A percentile compares a stretch with the other conserved stretches of the same genome.
These are phyloP conservation scores for Podabrus alpinus DNA, from an alignment of 2,888 invertebrate genomes.

Conservation along the genomic window DNA sequence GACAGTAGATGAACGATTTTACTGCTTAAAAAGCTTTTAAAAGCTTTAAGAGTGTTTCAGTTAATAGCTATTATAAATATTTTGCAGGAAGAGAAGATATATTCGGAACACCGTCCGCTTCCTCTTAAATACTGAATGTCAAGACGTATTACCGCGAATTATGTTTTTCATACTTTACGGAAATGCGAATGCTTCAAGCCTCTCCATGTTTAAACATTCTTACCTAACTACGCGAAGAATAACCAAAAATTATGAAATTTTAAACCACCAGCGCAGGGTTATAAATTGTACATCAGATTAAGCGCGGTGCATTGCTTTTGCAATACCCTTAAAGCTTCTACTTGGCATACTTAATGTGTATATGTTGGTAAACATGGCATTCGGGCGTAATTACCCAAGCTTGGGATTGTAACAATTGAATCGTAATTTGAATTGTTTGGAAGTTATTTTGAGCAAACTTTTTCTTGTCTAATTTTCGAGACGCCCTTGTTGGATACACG, in stretches of 20 bases:
- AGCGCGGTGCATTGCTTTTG: background rate
- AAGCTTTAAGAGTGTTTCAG: constrained; percentile 29
- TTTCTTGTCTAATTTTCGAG: background rate
- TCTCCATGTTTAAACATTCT: constrained; percentile 13
- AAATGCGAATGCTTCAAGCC: constrained; percentile 22
- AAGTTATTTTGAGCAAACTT: background rate
- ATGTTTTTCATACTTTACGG: constrained; percentile 25
- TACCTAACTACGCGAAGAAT: background rate
- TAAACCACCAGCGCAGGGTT: background rate
- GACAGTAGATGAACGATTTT: constrained; percentile 41
- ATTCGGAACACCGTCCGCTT: constrained; percentile 24
- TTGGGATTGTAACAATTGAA: background rate
- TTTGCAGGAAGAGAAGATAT: constrained; percentile 26
- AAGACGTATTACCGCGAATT: constrained; percentile 30
- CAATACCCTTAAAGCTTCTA: background rate
- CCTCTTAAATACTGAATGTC: constrained; percentile 30
- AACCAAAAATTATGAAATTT: background rate
- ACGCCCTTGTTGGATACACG: background rate
- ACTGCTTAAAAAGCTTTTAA: constrained; percentile 45
- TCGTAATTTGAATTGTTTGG: background rate
- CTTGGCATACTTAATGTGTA: background rate
- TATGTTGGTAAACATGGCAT: background rate
- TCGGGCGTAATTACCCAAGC: background rate
- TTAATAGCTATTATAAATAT: constrained; percentile 31
- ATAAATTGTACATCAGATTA: background rate